Evolutionary conservation across 1,140 invertebrate genomes (phyloP).

Genomic region (Drosophila pseudoananassae): DNA sequence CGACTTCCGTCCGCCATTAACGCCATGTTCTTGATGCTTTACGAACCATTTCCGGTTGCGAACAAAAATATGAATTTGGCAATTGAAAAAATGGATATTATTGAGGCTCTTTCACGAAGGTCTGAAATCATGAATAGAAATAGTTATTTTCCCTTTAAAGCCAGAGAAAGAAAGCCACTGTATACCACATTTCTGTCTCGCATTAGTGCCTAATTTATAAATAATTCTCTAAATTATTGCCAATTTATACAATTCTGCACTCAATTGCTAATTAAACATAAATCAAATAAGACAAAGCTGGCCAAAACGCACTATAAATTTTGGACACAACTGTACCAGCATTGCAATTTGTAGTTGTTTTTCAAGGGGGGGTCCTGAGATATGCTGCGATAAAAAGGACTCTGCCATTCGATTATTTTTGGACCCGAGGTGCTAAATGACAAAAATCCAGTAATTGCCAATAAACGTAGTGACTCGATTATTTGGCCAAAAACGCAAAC

Average conservation of each 20-base stretch:
- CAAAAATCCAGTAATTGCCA: conserved; percentile 68
- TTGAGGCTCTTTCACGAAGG: no score
- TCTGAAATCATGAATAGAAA: no score
- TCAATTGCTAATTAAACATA: conserved; percentile 36
- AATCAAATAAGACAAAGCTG: conserved; percentile 26
- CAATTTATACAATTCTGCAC: conserved; percentile 4
- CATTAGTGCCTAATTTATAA: conserved; percentile 7
- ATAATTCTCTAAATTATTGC: conserved; percentile 17
- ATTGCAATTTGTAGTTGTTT: background rate
- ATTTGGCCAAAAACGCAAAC: conserved; percentile 10
- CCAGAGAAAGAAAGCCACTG: no score
- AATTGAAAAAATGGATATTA: no score
- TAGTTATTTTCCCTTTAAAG: no score
- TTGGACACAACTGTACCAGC: conserved; percentile 11
- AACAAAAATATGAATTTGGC: background rate
- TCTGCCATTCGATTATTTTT: conserved; percentile 29
- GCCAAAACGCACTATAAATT: conserved; percentile 2
- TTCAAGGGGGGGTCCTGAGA: background rate
- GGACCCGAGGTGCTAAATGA: conserved; percentile 31
- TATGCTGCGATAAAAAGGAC: conserved; percentile 24
- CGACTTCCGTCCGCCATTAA: background rate
- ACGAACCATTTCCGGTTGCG: conserved; percentile 23
- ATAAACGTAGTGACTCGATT: conserved; percentile 41
- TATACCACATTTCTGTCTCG: no score
- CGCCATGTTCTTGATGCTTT: conserved; percentile 8